Base-by-base conservation (phyloP, 64 coral and sea anemone genomes). In the Stichodactyla mertensii region DNA sequence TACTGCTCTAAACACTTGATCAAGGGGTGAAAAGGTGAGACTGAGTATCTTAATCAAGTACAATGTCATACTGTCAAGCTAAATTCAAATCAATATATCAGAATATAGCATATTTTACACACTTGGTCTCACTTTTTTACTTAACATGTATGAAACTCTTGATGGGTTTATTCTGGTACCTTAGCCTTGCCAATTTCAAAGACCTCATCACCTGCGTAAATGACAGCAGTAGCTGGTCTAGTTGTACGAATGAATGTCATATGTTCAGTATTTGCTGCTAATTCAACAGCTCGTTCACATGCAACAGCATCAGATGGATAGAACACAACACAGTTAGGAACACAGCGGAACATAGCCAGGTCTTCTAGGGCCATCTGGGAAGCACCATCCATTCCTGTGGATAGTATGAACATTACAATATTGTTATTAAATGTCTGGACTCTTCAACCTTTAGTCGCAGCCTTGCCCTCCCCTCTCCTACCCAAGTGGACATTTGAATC, bases 321-420 rank as follows among this genome's bases (percentile, higher is more conserved):
- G 79, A 99, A 99, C 45, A 99, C 97, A 15, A 90, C 91, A 79
- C 93, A 92, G 83, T 92, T 89, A 55, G 93, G 97, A n/a, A 99
- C 77, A 18, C 90, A 81, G 77, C 97, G 93, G 82, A 99, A 99
- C 97, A 99, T 99, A 7, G 90, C 93, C 16, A 99, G 36, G 83
- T 99, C 97, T 56, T 99, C 97, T 9, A 99, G 83, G 4, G 90
- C 97, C 97, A 99, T 99, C 85, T 99, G 97, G 2, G 97, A 99
- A 3, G 97, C 92, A 15, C 97, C 97, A 62, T 99, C 97, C 85
- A 92, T 93, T 86, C 97, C 97, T 99, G 67, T 83, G 13, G 71
- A 57, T 53, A 62, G 51, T 36, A 66, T 22, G 10, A n/a, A 70
- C 66, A 70, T 23, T 20, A n/a, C 36, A 45, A 45, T 45, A 45